Evolutionary conservation across 2,888 invertebrate genomes (phyloP).

Genomic region (Scaptomyza flava): DNA sequence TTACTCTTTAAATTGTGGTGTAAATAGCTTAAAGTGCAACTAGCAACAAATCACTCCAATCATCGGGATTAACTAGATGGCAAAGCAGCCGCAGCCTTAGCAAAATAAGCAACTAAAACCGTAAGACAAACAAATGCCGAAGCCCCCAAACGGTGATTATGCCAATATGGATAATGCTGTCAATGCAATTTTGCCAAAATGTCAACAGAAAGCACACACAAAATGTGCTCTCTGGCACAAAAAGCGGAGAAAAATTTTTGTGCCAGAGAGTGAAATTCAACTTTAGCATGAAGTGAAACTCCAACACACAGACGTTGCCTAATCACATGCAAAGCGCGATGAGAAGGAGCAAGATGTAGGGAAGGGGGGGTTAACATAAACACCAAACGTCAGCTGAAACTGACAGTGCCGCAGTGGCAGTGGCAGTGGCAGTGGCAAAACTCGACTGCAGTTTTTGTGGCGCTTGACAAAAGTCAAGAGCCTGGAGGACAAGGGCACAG

Average conservation of each 20-base stretch:
- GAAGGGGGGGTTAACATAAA: constrained; percentile 36
- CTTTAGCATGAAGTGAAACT: constrained; percentile 44
- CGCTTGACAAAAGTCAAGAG: constrained; percentile 78
- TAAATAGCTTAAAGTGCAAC: neutral
- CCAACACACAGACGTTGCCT: constrained; percentile 45
- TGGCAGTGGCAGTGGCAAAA: constrained; percentile 40
- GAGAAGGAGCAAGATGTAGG: neutral
- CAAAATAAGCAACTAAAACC: constrained; percentile 37
- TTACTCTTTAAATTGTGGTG: neutral
- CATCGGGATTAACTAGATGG: neutral
- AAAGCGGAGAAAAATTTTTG: constrained; percentile 43
- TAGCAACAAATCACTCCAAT: constrained; percentile 1
- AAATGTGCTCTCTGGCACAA: constrained; percentile 10
- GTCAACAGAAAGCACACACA: constrained; percentile 37
- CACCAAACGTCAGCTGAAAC: constrained; percentile 80
- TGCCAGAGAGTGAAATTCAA: constrained; percentile 16
- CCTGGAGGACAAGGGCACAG: constrained; percentile 57
- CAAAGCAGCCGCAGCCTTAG: constrained; percentile 12
- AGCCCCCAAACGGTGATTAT: constrained; percentile 49
- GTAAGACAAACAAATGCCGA: constrained; percentile 20
- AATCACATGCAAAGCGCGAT: constrained; percentile 58
- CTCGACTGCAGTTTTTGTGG: constrained; percentile 69
- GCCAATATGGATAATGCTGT: constrained; percentile 64
- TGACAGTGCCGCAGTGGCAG: constrained; percentile 67
- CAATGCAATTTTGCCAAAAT: constrained; percentile 55